Evolutionary conservation across 2,113 vertebrate species (phyloP).

Genomic region (Microcebus lehilahytsara): DNA sequence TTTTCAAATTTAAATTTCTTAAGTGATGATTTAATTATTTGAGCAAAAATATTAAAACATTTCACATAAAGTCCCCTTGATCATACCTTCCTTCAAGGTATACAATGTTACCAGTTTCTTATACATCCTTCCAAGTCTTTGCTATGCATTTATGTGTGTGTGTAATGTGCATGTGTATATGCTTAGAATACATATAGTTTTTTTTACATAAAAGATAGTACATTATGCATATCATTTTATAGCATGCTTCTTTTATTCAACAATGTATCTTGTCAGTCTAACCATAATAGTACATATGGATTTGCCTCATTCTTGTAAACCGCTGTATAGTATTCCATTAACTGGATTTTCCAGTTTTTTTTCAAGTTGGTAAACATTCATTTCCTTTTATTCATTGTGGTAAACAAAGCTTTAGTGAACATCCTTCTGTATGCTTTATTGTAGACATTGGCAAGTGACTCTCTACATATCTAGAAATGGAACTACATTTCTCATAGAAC

Average conservation of each 20-base stretch:
- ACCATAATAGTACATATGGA: neutral
- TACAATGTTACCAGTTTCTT: neutral
- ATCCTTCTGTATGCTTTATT: neutral
- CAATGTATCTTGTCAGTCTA: neutral
- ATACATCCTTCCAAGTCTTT: neutral
- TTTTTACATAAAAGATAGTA: neutral
- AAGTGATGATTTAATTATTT: conserved; percentile 2
- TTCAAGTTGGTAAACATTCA: neutral
- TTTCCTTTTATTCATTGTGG: neutral
- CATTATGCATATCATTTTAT: neutral
- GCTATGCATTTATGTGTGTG: neutral
- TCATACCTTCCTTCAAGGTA: neutral
- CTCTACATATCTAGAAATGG: neutral
- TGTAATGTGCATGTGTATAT: fast-evolving
- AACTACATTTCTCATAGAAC: neutral
- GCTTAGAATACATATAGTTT: neutral
- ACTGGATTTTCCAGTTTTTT: neutral
- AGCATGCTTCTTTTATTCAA: neutral
- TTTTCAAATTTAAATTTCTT: neutral
- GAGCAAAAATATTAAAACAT: neutral
- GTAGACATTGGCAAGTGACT: neutral
- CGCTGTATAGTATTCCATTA: neutral
- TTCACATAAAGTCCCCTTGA: neutral
- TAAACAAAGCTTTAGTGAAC: neutral
- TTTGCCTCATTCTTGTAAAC: neutral